phyloP scores from a whole-genome alignment of 2,113 vertebrate genomes.

The Serinus canaria region DNA sequence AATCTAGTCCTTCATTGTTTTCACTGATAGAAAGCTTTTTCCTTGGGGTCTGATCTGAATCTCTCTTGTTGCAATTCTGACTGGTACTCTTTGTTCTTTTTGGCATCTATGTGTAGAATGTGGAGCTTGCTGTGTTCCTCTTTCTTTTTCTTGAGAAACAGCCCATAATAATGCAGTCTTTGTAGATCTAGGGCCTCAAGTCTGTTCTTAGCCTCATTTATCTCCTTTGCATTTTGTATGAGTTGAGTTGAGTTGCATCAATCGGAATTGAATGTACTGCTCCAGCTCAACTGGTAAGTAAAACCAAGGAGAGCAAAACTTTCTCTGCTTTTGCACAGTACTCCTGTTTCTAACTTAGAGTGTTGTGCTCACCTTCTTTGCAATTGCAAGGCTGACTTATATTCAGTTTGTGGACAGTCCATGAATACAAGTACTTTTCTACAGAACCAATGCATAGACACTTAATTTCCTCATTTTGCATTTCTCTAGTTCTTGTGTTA shows the following conservation, averaged over 20 bases:
- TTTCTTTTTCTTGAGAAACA: neutral
- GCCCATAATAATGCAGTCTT: neutral
- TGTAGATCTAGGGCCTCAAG: neutral
- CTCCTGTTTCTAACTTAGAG: neutral
- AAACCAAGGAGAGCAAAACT: neutral
- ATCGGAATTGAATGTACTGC: neutral
- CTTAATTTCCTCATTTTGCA: neutral
- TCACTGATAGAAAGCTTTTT: neutral
- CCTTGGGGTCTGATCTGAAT: neutral
- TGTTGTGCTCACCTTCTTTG: neutral
- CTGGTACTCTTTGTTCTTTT: neutral
- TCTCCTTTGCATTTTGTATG: neutral
- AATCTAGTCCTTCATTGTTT: neutral
- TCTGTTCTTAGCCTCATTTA: neutral
- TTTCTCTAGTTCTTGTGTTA: neutral
- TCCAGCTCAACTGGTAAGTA: neutral
- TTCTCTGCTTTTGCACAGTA: neutral
- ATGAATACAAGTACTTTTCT: neutral
- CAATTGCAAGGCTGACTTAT: neutral
- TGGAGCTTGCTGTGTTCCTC: neutral
- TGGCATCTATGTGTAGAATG: accelerated
- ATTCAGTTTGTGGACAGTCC: neutral
- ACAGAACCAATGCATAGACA: neutral
- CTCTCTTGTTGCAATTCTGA: neutral
- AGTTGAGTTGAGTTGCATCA: neutral